A percentile compares a stretch with the other conserved stretches of the same genome.
Conservation (phyloP, 2,797 vertebrate species). For the Hephaestus fuliginosus region DNA sequence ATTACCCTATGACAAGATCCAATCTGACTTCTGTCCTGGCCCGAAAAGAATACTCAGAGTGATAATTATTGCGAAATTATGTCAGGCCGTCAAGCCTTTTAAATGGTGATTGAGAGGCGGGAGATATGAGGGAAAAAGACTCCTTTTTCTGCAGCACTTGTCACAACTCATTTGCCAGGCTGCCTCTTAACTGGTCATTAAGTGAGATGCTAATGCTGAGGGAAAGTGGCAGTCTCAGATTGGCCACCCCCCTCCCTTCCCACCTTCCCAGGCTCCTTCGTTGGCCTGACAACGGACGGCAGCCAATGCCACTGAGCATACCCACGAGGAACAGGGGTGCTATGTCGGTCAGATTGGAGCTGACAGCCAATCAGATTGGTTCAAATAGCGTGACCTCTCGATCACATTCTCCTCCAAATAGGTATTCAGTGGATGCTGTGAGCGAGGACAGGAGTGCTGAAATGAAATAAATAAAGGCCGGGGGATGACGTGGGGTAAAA, state of each 20-base stretch:
- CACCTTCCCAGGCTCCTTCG: conserved; percentile 84
- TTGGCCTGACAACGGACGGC: conserved; percentile 89
- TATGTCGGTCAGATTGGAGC: conserved; percentile 89
- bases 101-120: conserved; percentile 93
- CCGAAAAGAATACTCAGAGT: conserved; percentile 93
- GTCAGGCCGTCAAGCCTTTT: conserved; percentile 96
- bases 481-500: conserved; percentile 70
- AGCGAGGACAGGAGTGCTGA: conserved; percentile 58
- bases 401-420: conserved; percentile 81
- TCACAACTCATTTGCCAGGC: conserved; percentile 96
- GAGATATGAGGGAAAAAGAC: conserved; percentile 91
- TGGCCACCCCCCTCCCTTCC: conserved; percentile 87
- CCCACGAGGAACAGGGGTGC: conserved; percentile 87
- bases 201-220: conserved; percentile 97
- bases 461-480: conserved; percentile 74
- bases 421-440: conserved; percentile 80
- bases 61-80: conserved; percentile 99
- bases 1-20: conserved; percentile 92
- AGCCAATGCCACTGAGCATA: conserved; percentile 87
- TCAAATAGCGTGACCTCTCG: conserved; percentile 87
- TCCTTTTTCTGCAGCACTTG: conserved; percentile 94
- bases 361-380: conserved; percentile 93
- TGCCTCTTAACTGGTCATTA: conserved; percentile 99
- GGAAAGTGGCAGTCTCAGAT: conserved; percentile 97
- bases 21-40: conserved; percentile 91